Evolutionary conservation across 2,113 vertebrate genomes (phyloP).

Genomic region (Salvator merianae): DNA sequence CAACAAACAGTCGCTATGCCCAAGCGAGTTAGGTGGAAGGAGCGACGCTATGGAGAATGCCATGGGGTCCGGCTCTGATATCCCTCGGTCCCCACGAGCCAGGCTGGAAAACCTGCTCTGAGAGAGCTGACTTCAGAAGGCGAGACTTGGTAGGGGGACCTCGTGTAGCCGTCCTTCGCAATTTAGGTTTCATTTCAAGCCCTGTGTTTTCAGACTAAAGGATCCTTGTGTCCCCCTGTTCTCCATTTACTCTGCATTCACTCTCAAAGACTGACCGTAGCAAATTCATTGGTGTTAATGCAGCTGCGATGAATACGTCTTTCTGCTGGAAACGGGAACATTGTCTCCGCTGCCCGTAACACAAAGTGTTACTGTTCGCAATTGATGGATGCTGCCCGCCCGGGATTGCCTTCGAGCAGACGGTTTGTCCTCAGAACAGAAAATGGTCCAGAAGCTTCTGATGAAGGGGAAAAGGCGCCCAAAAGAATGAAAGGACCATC

Average conservation of each 20-base stretch:
- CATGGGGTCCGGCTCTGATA: not conserved
- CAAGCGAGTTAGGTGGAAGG: not conserved
- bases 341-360: not conserved
- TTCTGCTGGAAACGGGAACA: conserved; percentile 2
- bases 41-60: not conserved
- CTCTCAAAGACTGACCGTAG: not conserved
- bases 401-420: not conserved
- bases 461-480: not conserved
- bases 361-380: conserved; percentile 32
- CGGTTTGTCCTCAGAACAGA: not conserved
- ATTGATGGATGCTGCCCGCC: conserved; percentile 23
- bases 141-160: not conserved
- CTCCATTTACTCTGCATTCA: not conserved
- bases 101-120: not conserved
- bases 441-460: not conserved
- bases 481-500: not conserved
- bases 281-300: conserved; percentile 29
- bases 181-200: conserved; percentile 13
- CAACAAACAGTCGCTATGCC: not conserved
- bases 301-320: conserved; percentile 27
- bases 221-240: not conserved
- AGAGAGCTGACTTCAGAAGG: not conserved
- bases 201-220: conserved; percentile 23
- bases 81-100: too few species aligned
- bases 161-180: not conserved